Base-by-base conservation (phyloP, 2,797 vertebrate genomes). In the Channa striata region DNA sequence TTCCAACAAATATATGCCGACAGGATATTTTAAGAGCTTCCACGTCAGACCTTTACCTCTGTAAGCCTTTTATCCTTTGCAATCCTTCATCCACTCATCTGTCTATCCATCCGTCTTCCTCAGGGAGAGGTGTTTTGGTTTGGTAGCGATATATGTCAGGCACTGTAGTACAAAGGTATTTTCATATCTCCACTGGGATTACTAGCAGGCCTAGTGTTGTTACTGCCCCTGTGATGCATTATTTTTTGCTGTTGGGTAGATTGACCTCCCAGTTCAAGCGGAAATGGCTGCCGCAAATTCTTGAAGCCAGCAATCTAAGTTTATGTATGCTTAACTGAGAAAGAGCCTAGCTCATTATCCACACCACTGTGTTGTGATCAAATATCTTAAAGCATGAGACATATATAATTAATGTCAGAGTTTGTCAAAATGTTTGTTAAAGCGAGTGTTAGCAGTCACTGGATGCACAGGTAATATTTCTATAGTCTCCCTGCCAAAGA, bases 61-160 rank as follows among this genome's bases (percentile, higher is more conserved):
- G 43, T 63, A 60, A 81, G 72, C 83, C 84, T 92, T 93, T 91
- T 58, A 89, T 92, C 82, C 78, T 69, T 63, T 33, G 20, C 72
- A 80, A 65, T 87, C 78, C 87, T 68, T 86, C 83, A 87, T 88
- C 81, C 85, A 67, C 78, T 89, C 89, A 78, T 82, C 79, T 77
- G 72, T 85, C 89, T 82, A 83, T 87, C 87, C 83, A 87, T 89
- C 86, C 72, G 11, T 90, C 89, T 89, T 87, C 86, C 87, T 90
- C 76, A 1, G 86, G 85, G 87, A 88, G 86, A 75, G 67, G 68
- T 87, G 89, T 90, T 89, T 88, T 83, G 80, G 83, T 88, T 87
- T 85, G 77, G 74, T 79, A 78, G 87, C 85, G 25, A 73, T 90
- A 77, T 87, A 86, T 89, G 88, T 90, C 90, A 89, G 87, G 68